A percentile compares a stretch with the other conserved stretches of the same genome.
Conservation (phyloP, 2,888 invertebrate species). For the Lasioglossum lativentre region DNA sequence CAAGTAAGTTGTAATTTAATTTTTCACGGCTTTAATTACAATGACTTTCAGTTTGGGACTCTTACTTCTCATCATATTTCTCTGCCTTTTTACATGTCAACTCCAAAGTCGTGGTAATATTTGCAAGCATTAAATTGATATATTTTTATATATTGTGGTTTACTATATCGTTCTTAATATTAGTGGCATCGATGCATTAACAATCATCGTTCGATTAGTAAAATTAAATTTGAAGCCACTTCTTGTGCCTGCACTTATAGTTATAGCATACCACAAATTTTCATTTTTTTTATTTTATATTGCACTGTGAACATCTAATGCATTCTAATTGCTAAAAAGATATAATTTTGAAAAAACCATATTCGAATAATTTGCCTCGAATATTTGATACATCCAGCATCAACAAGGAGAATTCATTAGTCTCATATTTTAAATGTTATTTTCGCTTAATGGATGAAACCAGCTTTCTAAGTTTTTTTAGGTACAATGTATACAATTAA, state of each 20-base stretch:
- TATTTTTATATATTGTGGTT: constrained; percentile 49
- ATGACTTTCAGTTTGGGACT: constrained; percentile 58
- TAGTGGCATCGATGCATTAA: constrained; percentile 47
- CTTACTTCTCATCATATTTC: constrained; percentile 39
- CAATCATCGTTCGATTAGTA: constrained; percentile 29
- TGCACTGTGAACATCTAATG: constrained; percentile 59
- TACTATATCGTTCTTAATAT: constrained; percentile 44
- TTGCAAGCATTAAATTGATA: constrained; percentile 47
- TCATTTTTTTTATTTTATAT: constrained; percentile 46
- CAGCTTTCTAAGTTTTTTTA: constrained; percentile 21
- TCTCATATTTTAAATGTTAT: constrained; percentile 37
- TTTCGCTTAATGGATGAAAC: constrained; percentile 36
- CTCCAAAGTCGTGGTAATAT: constrained; percentile 49
- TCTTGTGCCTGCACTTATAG: constrained; percentile 48
- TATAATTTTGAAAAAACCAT: constrained; percentile 45
- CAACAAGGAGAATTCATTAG: constrained; percentile 26
- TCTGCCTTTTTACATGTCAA: constrained; percentile 56
- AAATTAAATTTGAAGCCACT: constrained; percentile 51
- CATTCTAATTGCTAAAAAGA: constrained; percentile 37
- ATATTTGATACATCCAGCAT: constrained; percentile 25
- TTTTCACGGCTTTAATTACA: constrained; percentile 56
- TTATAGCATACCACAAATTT: constrained; percentile 37
- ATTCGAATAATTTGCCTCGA: constrained; percentile 31
- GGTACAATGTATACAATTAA: constrained; percentile 33
- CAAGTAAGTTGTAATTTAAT: constrained; percentile 45